A percentile compares a stretch with the other conserved stretches of the same genome.
Conservation (phyloP, 2,113 vertebrate species). For the Zosterops hypoxanthus region DNA sequence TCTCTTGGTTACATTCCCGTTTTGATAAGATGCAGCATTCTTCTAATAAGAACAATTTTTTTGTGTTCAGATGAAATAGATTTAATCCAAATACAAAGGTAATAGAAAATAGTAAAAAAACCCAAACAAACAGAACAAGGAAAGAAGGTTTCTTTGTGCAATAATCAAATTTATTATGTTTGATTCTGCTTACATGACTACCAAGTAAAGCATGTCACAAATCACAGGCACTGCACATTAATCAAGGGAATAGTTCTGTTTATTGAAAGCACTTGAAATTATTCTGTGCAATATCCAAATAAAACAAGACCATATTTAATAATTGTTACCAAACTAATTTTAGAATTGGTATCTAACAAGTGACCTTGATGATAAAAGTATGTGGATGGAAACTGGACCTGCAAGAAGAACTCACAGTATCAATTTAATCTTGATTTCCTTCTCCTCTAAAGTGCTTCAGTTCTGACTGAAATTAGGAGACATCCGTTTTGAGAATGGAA, state of each 20-base stretch:
- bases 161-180: neutral
- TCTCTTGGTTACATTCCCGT: neutral
- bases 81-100: neutral
- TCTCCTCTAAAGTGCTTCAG: neutral
- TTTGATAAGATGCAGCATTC: neutral
- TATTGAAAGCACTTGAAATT: neutral
- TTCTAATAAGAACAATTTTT: neutral
- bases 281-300: neutral
- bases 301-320: neutral
- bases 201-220: neutral
- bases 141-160: neutral
- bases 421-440: neutral
- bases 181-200: neutral
- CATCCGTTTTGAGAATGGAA: neutral
- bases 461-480: neutral
- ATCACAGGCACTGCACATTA: neutral
- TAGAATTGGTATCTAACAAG: neutral
- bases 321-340: neutral
- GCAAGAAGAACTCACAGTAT: neutral
- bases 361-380: neutral
- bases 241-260: neutral
- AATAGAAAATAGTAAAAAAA: neutral
- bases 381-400: neutral
- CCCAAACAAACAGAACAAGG: neutral
- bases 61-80: neutral